Evolutionary conservation across 2,113 vertebrate species (phyloP).

Genomic region (Columba livia): DNA sequence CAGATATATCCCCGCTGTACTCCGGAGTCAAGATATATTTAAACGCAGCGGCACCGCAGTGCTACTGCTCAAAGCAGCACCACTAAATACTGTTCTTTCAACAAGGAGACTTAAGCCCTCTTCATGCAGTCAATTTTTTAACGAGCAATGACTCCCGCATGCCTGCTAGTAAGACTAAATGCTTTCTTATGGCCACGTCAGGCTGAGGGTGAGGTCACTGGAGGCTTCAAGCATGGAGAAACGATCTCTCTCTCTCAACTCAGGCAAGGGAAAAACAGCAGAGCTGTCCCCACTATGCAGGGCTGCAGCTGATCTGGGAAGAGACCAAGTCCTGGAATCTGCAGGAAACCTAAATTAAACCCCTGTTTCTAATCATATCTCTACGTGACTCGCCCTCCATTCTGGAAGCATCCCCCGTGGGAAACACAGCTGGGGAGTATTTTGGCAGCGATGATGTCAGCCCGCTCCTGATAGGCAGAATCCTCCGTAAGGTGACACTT

Average conservation of each 20-base stretch:
- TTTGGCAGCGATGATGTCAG: conserved; percentile 69
- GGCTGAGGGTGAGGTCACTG: neutral
- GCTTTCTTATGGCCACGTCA: neutral
- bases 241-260: neutral
- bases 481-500: conserved; percentile 46
- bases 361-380: conserved; percentile 1
- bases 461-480: conserved; percentile 48
- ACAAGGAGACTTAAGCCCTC: neutral
- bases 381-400: conserved; percentile 20
- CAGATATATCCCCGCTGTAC: neutral
- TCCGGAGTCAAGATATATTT: neutral
- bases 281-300: neutral
- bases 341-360: conserved; percentile 60
- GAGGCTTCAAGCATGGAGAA: neutral
- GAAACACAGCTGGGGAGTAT: conserved; percentile 67
- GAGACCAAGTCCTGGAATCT: conserved; percentile 19
- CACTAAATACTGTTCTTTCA: neutral
- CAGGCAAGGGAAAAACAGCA: neutral
- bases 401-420: conserved; percentile 53
- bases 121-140: neutral
- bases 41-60: neutral
- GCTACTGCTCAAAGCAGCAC: neutral
- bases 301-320: neutral
- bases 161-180: neutral
- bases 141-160: neutral